A percentile compares a stretch with the other conserved stretches of the same genome.
phyloP scores from a whole-genome alignment of 2,797 vertebrate genomes.

The Acanthurus tractus region DNA sequence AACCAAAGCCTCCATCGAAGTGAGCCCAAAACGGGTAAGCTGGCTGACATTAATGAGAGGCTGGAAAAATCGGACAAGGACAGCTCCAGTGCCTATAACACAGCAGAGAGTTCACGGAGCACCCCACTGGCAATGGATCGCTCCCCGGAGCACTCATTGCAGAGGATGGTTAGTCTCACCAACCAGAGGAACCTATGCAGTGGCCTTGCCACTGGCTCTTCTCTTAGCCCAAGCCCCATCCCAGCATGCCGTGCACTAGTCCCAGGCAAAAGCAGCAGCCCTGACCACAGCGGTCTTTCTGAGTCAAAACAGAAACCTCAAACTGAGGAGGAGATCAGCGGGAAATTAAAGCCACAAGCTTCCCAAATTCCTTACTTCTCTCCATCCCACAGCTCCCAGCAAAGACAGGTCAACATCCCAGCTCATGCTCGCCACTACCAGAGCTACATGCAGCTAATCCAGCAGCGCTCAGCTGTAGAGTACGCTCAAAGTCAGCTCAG shows the following conservation, averaged over 20 bases:
- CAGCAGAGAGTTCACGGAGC: conserved; percentile 95
- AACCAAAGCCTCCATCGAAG: conserved; percentile 84
- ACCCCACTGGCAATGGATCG: conserved; percentile 92
- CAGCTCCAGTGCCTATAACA: conserved; percentile 98
- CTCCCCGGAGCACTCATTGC: conserved; percentile 93
- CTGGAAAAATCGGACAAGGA: conserved; percentile 97
- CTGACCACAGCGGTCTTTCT: conserved; percentile 81
- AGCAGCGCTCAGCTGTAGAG: conserved; percentile 95
- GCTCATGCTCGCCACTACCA: conserved; percentile 95
- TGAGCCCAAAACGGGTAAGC: conserved; percentile 83
- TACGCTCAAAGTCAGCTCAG: conserved; percentile 96
- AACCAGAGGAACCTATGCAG: conserved; percentile 93
- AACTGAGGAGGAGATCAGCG: conserved; percentile 79
- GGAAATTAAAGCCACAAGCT: conserved; percentile 73
- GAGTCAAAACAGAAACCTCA: conserved; percentile 82
- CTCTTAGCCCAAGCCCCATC: conserved; percentile 71
- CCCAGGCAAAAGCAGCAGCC: conserved; percentile 82
- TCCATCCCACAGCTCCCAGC: conserved; percentile 91
- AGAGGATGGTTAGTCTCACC: conserved; percentile 92
- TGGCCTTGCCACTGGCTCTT: conserved; percentile 71
- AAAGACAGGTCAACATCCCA: conserved; percentile 90
- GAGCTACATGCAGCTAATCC: conserved; percentile 98
- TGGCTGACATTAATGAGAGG: conserved; percentile 90
- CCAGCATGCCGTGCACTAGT: conserved; percentile 72
- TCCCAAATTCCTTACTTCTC: conserved; percentile 92